Conservation (phyloP, 2,888 invertebrate species). For the Morpho deidamia region DNA sequence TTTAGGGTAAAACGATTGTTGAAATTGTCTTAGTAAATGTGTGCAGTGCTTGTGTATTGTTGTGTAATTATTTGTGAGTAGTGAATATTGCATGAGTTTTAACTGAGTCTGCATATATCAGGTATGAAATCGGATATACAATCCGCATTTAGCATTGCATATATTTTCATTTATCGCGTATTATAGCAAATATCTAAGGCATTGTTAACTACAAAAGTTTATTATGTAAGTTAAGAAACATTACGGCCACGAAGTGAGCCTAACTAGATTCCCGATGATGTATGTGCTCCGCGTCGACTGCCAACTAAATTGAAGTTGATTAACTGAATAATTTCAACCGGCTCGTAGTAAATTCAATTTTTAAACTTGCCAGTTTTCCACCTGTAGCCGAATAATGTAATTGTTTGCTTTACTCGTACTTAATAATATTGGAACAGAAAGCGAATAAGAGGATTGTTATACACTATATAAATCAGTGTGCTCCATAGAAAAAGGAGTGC, state of each 20-base stretch:
- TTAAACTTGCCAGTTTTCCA: conserved; percentile 32
- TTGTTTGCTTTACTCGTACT: conserved; percentile 1
- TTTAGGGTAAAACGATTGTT: too few relatives aligned
- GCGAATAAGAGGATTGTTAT: too few relatives aligned
- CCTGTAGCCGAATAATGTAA: conserved; percentile 11
- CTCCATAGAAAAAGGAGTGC: too few relatives aligned
- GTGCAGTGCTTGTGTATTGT: too few relatives aligned
- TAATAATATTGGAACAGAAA: not conserved
- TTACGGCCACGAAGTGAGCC: conserved; percentile 15
- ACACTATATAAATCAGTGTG: too few relatives aligned
- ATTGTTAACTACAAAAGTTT: conserved; percentile 9
- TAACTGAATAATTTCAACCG: conserved; percentile 52
- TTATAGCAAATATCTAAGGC: not conserved
- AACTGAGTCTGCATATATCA: too few relatives aligned
- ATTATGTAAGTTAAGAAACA: conserved; percentile 16
- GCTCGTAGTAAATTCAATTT: conserved; percentile 48
- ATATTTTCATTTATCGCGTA: too few relatives aligned
- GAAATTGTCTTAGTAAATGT: too few relatives aligned
- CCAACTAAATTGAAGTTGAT: conserved; percentile 48
- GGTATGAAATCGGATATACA: too few relatives aligned
- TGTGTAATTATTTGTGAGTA: too few relatives aligned
- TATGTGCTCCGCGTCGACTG: conserved; percentile 27
- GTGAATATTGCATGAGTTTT: too few relatives aligned
- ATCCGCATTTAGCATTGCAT: too few relatives aligned
- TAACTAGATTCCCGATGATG: conserved; percentile 30